These are phyloP conservation scores for Stictocephala bisonia DNA, from an alignment of 2,888 invertebrate species.

Conservation along the genomic window DNA sequence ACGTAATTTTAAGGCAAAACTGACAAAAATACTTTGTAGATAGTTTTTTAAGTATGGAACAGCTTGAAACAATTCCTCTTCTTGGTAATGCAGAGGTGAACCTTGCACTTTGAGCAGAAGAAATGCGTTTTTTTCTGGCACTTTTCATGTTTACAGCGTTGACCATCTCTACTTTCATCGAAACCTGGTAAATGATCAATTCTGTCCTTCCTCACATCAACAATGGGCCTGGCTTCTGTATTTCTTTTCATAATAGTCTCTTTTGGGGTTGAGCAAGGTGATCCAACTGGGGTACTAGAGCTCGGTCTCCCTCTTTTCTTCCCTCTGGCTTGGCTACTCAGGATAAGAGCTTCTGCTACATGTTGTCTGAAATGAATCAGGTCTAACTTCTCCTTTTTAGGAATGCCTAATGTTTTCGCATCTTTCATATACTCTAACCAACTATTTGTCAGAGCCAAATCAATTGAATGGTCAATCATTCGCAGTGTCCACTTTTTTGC, in stretches of 20 bases:
- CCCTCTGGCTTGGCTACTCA: conserved; percentile 16
- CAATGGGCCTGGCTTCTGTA: conserved; percentile 35
- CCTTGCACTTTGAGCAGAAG: conserved; percentile 45
- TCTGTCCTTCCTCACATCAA: conserved; percentile 45
- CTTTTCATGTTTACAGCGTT: conserved; percentile 45
- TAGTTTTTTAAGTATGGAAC: conserved; percentile 26
- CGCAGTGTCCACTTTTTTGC: conserved; percentile 52
- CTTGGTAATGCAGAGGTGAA: conserved; percentile 43
- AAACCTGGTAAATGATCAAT: conserved; percentile 44
- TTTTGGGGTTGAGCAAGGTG: not conserved
- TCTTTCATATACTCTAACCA: conserved; percentile 51
- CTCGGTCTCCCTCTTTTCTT: conserved; percentile 40
- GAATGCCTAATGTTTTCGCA: conserved; percentile 26
- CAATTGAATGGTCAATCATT: conserved; percentile 52
- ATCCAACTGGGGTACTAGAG: not conserved
- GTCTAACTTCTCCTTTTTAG: conserved; percentile 19
- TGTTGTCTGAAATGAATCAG: conserved; percentile 43
- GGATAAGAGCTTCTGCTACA: conserved; percentile 4
- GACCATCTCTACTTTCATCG: conserved; percentile 42
- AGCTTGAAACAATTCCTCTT: conserved; percentile 40
- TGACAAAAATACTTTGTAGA: no score
- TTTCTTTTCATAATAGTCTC: not conserved
- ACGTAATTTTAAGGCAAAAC: no score
- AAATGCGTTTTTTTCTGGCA: conserved; percentile 45
- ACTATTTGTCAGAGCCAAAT: conserved; percentile 48